These are phyloP conservation scores for Agriopis aurantiaria DNA, from an alignment of 2,888 invertebrate species.

Conservation along the genomic window DNA sequence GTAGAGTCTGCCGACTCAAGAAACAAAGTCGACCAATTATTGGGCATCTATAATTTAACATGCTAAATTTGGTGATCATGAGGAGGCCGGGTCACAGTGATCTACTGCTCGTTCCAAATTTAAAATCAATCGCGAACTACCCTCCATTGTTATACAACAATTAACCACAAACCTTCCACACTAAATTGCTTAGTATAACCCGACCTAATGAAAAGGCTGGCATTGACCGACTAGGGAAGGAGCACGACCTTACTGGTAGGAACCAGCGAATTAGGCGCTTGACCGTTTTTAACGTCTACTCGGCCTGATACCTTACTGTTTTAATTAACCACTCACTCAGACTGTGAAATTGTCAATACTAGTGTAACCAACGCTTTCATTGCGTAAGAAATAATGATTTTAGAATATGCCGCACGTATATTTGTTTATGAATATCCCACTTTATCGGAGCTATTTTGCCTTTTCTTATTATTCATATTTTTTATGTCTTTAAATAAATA, in stretches of 20 bases:
- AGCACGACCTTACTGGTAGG: slow-evolving; percentile 27
- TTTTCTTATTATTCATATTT: background rate
- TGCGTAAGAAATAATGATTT: background rate
- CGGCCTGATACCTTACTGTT: slow-evolving; percentile 18
- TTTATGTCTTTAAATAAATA: too few relatives aligned
- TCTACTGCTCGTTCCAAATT: slow-evolving; percentile 45
- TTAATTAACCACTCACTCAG: slow-evolving; percentile 20
- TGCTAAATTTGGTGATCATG: background rate
- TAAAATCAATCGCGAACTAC: slow-evolving; percentile 53
- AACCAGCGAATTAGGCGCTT: slow-evolving; percentile 26
- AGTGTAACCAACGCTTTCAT: slow-evolving; percentile 1
- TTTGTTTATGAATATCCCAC: too few relatives aligned
- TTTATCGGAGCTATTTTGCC: background rate
- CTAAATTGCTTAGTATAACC: slow-evolving; percentile 32
- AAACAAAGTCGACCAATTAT: background rate
- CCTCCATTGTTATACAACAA: slow-evolving; percentile 60
- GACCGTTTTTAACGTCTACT: slow-evolving; percentile 30
- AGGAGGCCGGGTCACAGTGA: background rate
- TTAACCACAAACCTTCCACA: slow-evolving; percentile 43
- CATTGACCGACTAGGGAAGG: slow-evolving; percentile 41
- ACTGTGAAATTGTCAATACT: slow-evolving; percentile 8
- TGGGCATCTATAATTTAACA: background rate
- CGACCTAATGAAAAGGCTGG: slow-evolving; percentile 32
- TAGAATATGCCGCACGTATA: background rate
- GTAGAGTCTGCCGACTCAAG: background rate